Base-by-base conservation (phyloP, 2,797 vertebrate genomes). In the Salmo trutta region DNA sequence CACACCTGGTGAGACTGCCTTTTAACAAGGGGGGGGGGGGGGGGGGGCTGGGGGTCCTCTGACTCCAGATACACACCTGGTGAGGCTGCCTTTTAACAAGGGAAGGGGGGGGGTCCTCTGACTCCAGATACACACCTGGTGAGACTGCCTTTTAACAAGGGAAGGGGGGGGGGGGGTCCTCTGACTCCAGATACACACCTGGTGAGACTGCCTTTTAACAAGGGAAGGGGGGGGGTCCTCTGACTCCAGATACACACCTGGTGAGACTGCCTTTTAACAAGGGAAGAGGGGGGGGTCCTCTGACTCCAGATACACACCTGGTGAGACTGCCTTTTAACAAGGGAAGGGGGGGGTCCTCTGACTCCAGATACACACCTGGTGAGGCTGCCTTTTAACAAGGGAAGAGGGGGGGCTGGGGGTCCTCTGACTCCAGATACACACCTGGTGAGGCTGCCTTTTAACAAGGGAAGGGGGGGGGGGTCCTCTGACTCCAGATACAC, bases 91-190 rank as follows among this genome's bases (percentile, higher is more conserved):
- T 24, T 24, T 24, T 24, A 24, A 16, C 3, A 24, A 2, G 41
- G 47, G 16, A 24, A 24, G 17, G n/a, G n/a, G n/a, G 97, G 97
- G 95, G 93, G 80, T 91, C 86, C 90, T 91, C 96, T 83, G 97
- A 99, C 85, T 95, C 96, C 94, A 97, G 97, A 96, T 99, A 96
- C 76, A 97, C 96, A 89, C 96, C 97, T 91, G 97, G 98, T 99
- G 87, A 95, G 96, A 54, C 14, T 78, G 1, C 16, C 33, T 24
- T 24, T 24, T 24, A 24, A 16, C 3, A 24, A 2, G 41, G 47
- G 16, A 24, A 24, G 17, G n/a, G 81, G 95, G 95, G 70, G 95
- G 95, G 97, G 97, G 95, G 93, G 80, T 91, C 86, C 90, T 91
- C 96, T 83, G 97, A 99, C 85, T 95, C 96, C 94, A 97, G 97